Evolutionary conservation across 2,113 vertebrate species (phyloP), one percentile per base, ranked within the genome.

Genomic region (Pseudorectes ferrugineus): DNA sequence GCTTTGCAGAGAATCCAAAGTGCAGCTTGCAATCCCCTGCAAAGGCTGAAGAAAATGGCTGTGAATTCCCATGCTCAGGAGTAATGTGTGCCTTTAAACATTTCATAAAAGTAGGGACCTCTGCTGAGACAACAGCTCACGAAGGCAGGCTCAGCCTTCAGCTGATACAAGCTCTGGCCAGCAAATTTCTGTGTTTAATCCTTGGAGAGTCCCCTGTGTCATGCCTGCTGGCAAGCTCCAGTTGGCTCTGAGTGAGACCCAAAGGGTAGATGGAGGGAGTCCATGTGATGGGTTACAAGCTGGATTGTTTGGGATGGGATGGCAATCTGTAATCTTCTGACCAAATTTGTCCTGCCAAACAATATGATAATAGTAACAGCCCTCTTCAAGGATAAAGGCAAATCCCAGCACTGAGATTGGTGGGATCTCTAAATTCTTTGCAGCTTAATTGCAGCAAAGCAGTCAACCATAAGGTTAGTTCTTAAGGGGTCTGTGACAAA

Each of bases 1-100:
- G 40, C 80, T 93, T 92, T 92, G 45, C 68, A 84, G 63, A 85
- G 57, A 93, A 96, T 48, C 46, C 48, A 58, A 62, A 95, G 43
- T 55, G 57, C 59, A 88, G 58, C 36, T 89, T 67, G 17, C 5
- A 18, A n/a, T 6, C 78, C 58, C 29, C 54, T 38, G n/a, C 3
- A 9, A 90, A 80, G n/a, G 48, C 55, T 88, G 45, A 59, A 74
- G 74, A 82, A 95, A 88, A 80, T 3, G 10, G 12, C 58, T 28
- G 25, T 23, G 66, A 84, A 78, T 65, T 82, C 77, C 75, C 25
- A 19, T 26, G 36, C 58, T 68, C 16, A 16, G 48, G 52, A 81
- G 40, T n/a, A 71, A 62, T 2, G 11, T 6, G 10, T 11, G 4
- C 29, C 33, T 95, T 70, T 36, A 45, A 68, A 61, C 4, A 5